These are phyloP conservation scores for Synergus gifuensis DNA, from an alignment of 2,888 invertebrate species.

Conservation along the genomic window DNA sequence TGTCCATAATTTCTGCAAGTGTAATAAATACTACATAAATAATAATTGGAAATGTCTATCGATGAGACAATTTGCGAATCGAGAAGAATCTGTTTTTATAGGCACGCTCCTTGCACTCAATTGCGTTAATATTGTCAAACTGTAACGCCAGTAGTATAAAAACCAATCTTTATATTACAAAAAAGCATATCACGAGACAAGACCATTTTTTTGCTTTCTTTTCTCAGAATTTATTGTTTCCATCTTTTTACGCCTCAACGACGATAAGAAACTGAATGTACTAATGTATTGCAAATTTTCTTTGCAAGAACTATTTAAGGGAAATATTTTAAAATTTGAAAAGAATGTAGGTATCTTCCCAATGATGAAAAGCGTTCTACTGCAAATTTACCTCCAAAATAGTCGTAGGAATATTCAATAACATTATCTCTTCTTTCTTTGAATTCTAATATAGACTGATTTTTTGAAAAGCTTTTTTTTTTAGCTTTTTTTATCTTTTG, in stretches of 20 bases:
- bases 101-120: constrained; percentile 38
- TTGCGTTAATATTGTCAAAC: constrained; percentile 12
- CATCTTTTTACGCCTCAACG: not conserved
- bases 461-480: not conserved
- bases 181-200: constrained; percentile 4
- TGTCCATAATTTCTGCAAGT: not conserved
- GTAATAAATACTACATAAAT: not conserved
- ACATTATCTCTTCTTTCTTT: constrained; percentile 25
- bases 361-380: constrained; percentile 73
- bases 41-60: not conserved
- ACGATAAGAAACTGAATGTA: not conserved
- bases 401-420: constrained; percentile 64
- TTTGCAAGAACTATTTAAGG: not conserved
- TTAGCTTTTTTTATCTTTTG: too few species aligned
- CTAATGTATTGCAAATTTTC: not conserved
- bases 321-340: not conserved
- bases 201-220: not conserved
- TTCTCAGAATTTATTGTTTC: not conserved
- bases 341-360: constrained; percentile 47
- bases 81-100: constrained; percentile 28
- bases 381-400: constrained; percentile 72
- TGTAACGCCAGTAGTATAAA: constrained; percentile 24
- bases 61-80: constrained; percentile 11
- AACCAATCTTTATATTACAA: not conserved
- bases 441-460: not conserved